Evolutionary conservation across 2,888 invertebrate species (phyloP).

Genomic region (Andrena fulva): DNA sequence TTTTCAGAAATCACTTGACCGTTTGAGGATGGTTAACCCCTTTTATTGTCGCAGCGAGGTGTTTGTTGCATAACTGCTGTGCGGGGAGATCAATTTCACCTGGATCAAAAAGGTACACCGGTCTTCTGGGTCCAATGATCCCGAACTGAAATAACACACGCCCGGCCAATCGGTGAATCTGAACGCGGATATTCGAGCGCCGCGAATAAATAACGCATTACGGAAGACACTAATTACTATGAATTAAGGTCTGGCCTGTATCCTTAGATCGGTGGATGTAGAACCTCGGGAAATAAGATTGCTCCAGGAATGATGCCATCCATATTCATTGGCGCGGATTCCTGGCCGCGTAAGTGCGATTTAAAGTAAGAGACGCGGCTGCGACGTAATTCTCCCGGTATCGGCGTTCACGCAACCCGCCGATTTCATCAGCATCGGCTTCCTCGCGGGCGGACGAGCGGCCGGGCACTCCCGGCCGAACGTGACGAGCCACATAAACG

Average conservation of each 20-base stretch:
- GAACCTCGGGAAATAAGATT: conserved; percentile 32
- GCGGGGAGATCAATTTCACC: not conserved
- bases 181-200: not conserved
- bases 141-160: not conserved
- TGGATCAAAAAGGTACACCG: not conserved
- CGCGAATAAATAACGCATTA: conserved; percentile 18
- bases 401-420: conserved; percentile 50
- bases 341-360: conserved; percentile 16
- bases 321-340: conserved; percentile 43
- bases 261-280: conserved; percentile 6
- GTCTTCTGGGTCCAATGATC: not conserved
- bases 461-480: conserved; percentile 49
- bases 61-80: not conserved
- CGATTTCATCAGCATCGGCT: conserved; percentile 59
- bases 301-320: conserved; percentile 28
- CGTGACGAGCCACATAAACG: conserved; percentile 73
- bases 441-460: conserved; percentile 45
- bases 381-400: conserved; percentile 38
- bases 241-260: conserved; percentile 11
- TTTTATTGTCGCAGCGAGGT: not conserved
- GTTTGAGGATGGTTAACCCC: not conserved
- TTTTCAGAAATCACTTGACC: not conserved
- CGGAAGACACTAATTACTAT: conserved; percentile 22
- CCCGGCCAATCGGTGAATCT: not conserved
- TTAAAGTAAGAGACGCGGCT: conserved; percentile 35